Evolutionary conservation across 1,140 invertebrate genomes (phyloP).

Genomic region (Drosophila malerkotliana): DNA sequence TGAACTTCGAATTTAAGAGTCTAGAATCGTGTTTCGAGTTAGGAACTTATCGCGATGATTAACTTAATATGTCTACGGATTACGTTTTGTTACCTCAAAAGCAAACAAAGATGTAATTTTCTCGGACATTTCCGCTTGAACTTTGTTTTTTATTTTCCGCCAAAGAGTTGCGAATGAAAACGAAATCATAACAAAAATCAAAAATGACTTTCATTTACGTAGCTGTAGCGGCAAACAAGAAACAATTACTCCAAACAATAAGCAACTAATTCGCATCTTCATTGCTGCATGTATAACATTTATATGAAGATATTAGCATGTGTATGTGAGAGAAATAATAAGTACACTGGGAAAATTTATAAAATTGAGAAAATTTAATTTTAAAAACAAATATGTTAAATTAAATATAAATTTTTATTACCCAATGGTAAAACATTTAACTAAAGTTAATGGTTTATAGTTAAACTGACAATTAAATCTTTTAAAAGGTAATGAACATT

Average conservation of each 20-base stretch:
- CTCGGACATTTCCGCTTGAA: constrained; percentile 61
- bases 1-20: constrained; percentile 1
- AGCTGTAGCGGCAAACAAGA: constrained; percentile 57
- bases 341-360: not conserved
- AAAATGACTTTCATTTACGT: constrained; percentile 76
- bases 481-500: not conserved
- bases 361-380: not conserved
- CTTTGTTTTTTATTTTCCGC: constrained; percentile 56
- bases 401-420: not conserved
- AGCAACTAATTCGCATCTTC: constrained; percentile 78
- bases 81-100: constrained; percentile 20
- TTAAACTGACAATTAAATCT: not conserved
- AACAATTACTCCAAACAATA: constrained; percentile 79
- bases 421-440: no score
- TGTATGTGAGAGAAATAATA: constrained; percentile 1
- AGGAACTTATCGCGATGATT: constrained; percentile 31
- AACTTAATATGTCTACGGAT: constrained; percentile 28
- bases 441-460: not conserved
- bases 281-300: constrained; percentile 27
- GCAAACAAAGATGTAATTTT: constrained; percentile 53
- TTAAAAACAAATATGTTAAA: not conserved
- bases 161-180: constrained; percentile 45
- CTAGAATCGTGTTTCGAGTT: constrained; percentile 40
- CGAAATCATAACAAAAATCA: constrained; percentile 71
- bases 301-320: constrained; percentile 2